Conservation (phyloP, 2,888 invertebrate species). For the Callyntrura guangdongensis region DNA sequence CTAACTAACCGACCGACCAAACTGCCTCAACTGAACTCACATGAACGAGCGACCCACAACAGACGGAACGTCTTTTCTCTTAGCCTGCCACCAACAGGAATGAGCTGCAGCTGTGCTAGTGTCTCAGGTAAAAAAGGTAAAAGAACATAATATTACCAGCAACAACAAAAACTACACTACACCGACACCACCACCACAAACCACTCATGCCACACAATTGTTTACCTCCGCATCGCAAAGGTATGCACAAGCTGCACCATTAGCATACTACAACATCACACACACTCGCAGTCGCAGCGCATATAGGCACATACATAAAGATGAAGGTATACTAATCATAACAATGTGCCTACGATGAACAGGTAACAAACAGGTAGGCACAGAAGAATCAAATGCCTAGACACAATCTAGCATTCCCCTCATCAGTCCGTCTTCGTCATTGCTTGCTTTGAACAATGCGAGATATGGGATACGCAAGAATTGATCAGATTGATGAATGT, state of each 20-base stretch:
- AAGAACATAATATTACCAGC: slow-evolving; percentile 57
- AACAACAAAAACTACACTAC: slow-evolving; percentile 24
- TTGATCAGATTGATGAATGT: slow-evolving; percentile 45
- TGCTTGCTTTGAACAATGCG: slow-evolving; percentile 34
- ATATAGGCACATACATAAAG: background rate
- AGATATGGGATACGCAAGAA: slow-evolving; percentile 1
- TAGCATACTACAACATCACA: slow-evolving; percentile 40
- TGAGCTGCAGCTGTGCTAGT: slow-evolving; percentile 72
- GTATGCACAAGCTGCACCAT: slow-evolving; percentile 28
- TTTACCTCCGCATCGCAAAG: slow-evolving; percentile 18
- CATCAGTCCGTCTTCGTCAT: slow-evolving; percentile 24
- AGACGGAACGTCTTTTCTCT: slow-evolving; percentile 69
- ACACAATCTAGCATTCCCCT: background rate
- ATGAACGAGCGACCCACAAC: slow-evolving; percentile 74
- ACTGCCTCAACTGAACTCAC: slow-evolving; percentile 61
- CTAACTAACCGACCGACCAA: slow-evolving; percentile 68
- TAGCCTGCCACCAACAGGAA: slow-evolving; percentile 75
- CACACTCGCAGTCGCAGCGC: background rate
- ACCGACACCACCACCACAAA: slow-evolving; percentile 20
- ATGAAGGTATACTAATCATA: background rate
- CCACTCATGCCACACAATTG: slow-evolving; percentile 44
- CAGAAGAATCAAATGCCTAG: background rate
- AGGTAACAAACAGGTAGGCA: slow-evolving; percentile 60
- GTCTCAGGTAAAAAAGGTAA: slow-evolving; percentile 73
- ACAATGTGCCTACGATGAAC: slow-evolving; percentile 14